These are phyloP conservation scores for Corythornis cristatus DNA, from an alignment of 2,113 vertebrate genomes.

Conservation along the genomic window DNA sequence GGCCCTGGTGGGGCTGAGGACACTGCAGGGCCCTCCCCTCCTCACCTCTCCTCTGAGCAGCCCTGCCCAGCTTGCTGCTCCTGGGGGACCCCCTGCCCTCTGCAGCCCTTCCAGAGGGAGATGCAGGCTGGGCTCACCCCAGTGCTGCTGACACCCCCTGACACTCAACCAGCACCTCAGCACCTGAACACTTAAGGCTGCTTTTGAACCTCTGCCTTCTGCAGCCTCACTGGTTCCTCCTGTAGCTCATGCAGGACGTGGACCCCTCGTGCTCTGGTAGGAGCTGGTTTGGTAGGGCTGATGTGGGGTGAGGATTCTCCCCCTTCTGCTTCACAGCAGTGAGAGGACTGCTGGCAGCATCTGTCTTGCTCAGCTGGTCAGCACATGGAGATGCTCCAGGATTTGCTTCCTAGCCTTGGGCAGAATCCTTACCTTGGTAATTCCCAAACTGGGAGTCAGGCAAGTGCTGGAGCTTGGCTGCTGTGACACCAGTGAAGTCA, in stretches of 20 bases:
- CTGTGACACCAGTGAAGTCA: neutral
- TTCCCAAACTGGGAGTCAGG: neutral
- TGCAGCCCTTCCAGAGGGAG: neutral
- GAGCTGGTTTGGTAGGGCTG: neutral
- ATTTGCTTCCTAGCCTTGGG: neutral
- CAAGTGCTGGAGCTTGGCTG: fast-evolving
- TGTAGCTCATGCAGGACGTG: neutral
- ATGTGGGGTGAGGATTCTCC: neutral
- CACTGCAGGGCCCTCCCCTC: neutral
- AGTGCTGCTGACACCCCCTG: neutral
- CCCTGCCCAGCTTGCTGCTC: fast-evolving
- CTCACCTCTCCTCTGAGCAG: neutral
- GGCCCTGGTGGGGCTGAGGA: neutral
- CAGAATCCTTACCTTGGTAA: neutral
- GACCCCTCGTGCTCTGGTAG: fast-evolving
- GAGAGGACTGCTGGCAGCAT: neutral
- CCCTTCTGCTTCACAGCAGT: fast-evolving
- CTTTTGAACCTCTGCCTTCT: neutral
- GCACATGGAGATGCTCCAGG: neutral
- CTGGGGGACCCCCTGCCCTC: neutral
- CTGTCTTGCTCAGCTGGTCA: neutral
- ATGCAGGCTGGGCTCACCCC: neutral
- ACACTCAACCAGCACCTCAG: fast-evolving
- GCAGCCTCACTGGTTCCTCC: neutral
- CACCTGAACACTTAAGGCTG: neutral